These are phyloP conservation scores for Stenoptilia bipunctidactyla DNA, from an alignment of 2,888 invertebrate genomes.

Conservation along the genomic window DNA sequence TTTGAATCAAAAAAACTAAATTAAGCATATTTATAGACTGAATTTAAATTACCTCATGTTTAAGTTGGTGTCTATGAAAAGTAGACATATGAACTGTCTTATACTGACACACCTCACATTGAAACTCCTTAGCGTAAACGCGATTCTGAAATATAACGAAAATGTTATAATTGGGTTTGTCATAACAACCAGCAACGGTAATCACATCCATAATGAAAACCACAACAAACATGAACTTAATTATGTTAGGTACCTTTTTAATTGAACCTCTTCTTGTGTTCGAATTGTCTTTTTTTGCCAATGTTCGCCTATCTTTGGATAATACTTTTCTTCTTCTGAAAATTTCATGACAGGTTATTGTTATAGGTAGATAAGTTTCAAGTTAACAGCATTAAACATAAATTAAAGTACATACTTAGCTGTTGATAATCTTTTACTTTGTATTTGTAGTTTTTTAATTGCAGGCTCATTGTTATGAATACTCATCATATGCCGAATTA, in stretches of 20 bases:
- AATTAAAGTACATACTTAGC: not conserved
- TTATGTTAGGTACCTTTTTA: too few relatives aligned
- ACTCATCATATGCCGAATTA: slow-evolving; percentile 10
- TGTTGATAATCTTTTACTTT: not conserved
- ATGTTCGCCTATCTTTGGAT: not conserved
- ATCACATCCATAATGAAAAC: too few relatives aligned
- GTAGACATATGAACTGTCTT: slow-evolving; percentile 12
- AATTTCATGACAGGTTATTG: not conserved
- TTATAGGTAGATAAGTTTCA: not conserved
- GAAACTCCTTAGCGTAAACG: slow-evolving; percentile 8
- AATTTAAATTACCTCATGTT: slow-evolving; percentile 8
- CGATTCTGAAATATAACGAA: slow-evolving; percentile 7
- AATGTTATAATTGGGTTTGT: too few relatives aligned
- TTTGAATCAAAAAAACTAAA: too few relatives aligned
- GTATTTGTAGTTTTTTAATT: slow-evolving; percentile 3
- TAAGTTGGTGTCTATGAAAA: slow-evolving; percentile 11
- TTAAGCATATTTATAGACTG: too few relatives aligned
- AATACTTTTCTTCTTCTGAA: not conserved
- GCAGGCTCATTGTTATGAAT: slow-evolving; percentile 7
- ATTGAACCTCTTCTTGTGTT: too few relatives aligned
- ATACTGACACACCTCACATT: slow-evolving; percentile 11
- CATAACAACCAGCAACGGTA: too few relatives aligned
- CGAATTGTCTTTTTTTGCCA: too few relatives aligned
- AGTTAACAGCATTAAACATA: not conserved
- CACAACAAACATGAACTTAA: too few relatives aligned